Evolutionary conservation across 30 jellyfish, hydroid and myxozoan species (phyloP).

Genomic region (Nemopilema nomurai): DNA sequence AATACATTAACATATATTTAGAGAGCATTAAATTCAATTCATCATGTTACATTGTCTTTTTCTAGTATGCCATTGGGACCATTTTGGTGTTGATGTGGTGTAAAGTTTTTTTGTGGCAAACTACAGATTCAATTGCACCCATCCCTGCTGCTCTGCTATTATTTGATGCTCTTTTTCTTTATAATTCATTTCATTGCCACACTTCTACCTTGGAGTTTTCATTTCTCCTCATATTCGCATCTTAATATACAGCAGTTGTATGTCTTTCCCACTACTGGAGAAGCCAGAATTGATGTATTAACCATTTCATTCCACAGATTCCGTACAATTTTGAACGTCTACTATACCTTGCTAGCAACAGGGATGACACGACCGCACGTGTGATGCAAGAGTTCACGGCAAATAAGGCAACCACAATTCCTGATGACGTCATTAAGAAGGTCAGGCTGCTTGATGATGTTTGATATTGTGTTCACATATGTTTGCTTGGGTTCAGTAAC

Average conservation of each 20-base stretch:
- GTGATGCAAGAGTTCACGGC: conserved; percentile 28
- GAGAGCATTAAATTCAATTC: no score
- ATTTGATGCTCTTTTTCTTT: no score
- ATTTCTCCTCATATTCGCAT: no score
- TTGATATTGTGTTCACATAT: not conserved
- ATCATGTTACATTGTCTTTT: no score
- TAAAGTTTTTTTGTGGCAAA: no score
- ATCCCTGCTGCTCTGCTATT: no score
- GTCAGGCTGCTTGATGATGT: not conserved
- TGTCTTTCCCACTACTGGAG: not conserved
- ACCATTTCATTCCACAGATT: not conserved
- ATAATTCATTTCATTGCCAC: not conserved
- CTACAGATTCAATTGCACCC: no score
- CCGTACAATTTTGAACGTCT: conserved; percentile 60
- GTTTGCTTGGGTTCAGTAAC: not conserved
- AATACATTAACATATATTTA: no score
- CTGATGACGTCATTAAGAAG: conserved; percentile 27
- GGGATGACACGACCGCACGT: conserved; percentile 7
- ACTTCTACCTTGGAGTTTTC: not conserved
- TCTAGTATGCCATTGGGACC: no score
- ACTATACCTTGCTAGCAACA: conserved; percentile 19
- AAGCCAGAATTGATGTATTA: not conserved
- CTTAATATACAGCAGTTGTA: no score
- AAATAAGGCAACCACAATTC: not conserved
- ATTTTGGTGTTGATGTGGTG: no score